Evolutionary conservation across 1,140 invertebrate species (phyloP).

Genomic region (Meloidogyne exigua): DNA sequence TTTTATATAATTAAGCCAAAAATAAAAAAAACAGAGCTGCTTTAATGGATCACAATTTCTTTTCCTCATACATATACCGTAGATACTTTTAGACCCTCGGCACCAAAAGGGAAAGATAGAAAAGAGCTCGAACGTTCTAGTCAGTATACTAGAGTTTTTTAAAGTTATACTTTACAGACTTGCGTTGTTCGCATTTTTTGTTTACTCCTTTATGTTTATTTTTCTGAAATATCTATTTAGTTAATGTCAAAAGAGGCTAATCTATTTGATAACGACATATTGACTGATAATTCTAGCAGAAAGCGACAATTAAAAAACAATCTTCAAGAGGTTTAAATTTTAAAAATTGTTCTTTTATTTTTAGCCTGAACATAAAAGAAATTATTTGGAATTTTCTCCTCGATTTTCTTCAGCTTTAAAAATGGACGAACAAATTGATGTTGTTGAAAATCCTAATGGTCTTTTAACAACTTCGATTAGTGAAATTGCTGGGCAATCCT

Average conservation of each 20-base stretch:
- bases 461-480: background rate
- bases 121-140: no score
- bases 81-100: no score
- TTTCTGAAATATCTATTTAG: background rate
- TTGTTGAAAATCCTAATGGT: background rate
- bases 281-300: background rate
- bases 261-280: background rate
- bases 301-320: background rate
- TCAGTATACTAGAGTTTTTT: no score
- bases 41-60: no score
- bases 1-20: no score
- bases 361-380: background rate
- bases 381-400: constrained; percentile 2
- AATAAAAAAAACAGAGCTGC: no score
- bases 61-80: no score
- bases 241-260: constrained; percentile 2
- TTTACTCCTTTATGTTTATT: background rate
- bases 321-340: background rate
- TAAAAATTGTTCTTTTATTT: background rate
- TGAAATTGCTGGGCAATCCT: background rate
- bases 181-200: no score
- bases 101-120: no score
- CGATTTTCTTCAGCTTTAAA: background rate
- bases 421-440: background rate
- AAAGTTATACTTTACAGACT: no score